A percentile compares a stretch with the other conserved stretches of the same genome.
These are phyloP conservation scores for Oplegnathus fasciatus DNA, from an alignment of 2,113 vertebrate species.

Conservation along the genomic window DNA sequence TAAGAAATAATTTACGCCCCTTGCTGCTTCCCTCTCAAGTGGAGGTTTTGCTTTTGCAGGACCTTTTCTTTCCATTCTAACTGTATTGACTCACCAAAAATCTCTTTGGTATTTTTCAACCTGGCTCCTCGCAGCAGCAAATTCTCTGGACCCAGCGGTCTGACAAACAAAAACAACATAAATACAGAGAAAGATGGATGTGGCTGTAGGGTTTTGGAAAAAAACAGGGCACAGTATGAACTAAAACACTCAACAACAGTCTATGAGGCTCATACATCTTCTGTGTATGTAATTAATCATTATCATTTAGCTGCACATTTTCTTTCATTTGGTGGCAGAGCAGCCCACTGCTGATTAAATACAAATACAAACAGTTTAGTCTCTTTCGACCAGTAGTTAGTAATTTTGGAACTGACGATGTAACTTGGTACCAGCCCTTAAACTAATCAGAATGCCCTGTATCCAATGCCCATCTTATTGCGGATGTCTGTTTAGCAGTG, in stretches of 20 bases:
- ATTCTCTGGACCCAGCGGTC: constrained; percentile 96
- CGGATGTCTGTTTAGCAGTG: background rate
- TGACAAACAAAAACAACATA: constrained; percentile 69
- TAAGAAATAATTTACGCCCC: background rate
- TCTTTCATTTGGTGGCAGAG: background rate
- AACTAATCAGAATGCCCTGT: background rate
- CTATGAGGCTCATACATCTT: background rate
- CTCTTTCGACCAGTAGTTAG: background rate
- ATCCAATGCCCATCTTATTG: background rate
- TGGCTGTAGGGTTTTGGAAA: background rate
- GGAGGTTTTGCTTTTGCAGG: background rate
- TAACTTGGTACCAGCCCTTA: background rate
- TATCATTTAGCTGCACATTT: background rate
- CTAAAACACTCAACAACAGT: background rate
- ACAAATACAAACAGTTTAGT: background rate
- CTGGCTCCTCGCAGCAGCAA: constrained; percentile 96
- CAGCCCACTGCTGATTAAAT: background rate
- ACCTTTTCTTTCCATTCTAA: background rate
- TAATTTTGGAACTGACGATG: background rate
- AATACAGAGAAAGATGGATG: constrained; percentile 16
- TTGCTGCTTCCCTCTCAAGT: background rate
- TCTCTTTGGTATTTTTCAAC: constrained; percentile 99
- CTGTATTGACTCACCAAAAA: constrained; percentile 89
- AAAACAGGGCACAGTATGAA: background rate
- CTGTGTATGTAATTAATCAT: background rate